Percentiles rank a stretch among this genome's conserved stretches.
phyloP scores from a whole-genome alignment of 1,140 invertebrate species.

The Cardiocondyla obscurior region DNA sequence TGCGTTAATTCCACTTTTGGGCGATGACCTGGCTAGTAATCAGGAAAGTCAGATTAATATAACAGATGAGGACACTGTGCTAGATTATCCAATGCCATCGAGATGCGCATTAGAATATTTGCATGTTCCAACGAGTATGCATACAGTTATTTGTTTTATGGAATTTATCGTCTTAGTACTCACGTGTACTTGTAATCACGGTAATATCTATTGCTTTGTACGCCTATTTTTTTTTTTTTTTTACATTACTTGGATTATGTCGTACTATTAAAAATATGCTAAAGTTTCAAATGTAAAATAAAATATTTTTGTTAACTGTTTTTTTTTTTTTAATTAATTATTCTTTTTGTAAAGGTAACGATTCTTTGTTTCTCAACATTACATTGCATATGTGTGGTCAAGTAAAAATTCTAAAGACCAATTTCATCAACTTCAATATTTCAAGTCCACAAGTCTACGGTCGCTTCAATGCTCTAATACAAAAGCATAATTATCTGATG shows the following conservation, averaged over 20 bases:
- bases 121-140: neutral
- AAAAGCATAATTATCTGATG: slow-evolving; percentile 32
- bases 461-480: neutral
- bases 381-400: slow-evolving; percentile 60
- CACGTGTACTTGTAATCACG: slow-evolving; percentile 40
- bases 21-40: neutral
- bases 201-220: slow-evolving; percentile 25
- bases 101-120: neutral
- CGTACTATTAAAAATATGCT: neutral
- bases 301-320: no score
- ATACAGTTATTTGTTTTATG: neutral
- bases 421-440: neutral
- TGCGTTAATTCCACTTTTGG: slow-evolving; percentile 2
- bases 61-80: neutral
- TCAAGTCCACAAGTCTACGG: neutral
- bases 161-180: slow-evolving; percentile 30
- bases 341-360: slow-evolving; percentile 47
- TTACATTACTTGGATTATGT: neutral
- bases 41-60: neutral
- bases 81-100: slow-evolving; percentile 38
- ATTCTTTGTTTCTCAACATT: slow-evolving; percentile 54
- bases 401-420: slow-evolving; percentile 34
- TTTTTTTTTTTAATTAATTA: no score
- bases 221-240: no score
- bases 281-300: no score